Conservation (phyloP, 2,888 invertebrate species). For the Adela reaumurella region DNA sequence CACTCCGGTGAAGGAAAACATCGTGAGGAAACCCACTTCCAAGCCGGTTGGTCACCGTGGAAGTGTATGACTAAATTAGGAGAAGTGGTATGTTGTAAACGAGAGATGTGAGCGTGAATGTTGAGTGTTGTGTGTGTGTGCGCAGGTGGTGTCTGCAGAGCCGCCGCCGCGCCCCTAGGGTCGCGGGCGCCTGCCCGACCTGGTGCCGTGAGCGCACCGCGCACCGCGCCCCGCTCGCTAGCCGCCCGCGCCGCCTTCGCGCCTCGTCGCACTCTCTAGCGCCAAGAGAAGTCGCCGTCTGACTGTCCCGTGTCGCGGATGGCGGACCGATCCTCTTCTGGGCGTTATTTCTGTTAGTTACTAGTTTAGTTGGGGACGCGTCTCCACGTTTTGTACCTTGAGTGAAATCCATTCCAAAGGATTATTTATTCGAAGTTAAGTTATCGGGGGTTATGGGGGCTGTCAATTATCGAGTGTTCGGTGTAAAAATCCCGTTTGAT, state of each 20-base stretch:
- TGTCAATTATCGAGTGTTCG: not conserved
- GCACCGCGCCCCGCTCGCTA: constrained; percentile 23
- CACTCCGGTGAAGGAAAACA: too few species aligned
- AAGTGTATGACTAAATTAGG: too few species aligned
- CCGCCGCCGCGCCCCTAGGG: constrained; percentile 50
- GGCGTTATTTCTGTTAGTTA: not conserved
- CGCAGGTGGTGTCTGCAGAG: constrained; percentile 41
- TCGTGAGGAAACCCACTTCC: too few species aligned
- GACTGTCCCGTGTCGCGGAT: not conserved
- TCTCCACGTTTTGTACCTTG: constrained; percentile 22
- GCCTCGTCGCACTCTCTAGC: too few species aligned
- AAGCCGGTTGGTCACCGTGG: too few species aligned
- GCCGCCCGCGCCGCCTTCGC: constrained; percentile 15
- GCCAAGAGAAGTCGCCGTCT: not conserved
- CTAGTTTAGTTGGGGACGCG: not conserved
- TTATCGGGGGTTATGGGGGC: not conserved
- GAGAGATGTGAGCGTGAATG: too few species aligned
- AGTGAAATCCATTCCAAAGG: constrained; percentile 46
- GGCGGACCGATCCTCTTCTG: not conserved
- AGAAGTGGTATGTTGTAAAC: too few species aligned
- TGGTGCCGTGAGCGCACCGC: constrained; percentile 50
- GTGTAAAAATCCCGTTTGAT: not conserved
- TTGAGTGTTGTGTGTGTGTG: not conserved
- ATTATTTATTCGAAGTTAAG: constrained; percentile 8
- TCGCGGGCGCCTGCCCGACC: constrained; percentile 58